Conservation (phyloP, 2,888 invertebrate species). For the Apodemia hepburni region DNA sequence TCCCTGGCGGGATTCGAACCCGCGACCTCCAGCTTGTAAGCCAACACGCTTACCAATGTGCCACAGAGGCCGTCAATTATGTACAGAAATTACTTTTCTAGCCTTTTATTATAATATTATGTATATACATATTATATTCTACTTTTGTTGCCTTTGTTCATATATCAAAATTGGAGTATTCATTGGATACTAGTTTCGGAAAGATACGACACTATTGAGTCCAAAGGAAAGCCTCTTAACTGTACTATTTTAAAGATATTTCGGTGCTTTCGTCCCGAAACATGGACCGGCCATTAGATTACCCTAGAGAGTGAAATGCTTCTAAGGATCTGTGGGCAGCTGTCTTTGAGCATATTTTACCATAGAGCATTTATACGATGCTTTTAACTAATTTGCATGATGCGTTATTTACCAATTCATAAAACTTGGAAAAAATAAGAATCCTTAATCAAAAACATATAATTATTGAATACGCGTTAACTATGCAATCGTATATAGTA, state of each 20-base stretch:
- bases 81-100: no score
- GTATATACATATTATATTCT: no score
- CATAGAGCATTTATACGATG: not conserved
- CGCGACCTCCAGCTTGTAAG: no score
- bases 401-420: no score
- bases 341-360: not conserved
- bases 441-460: not conserved
- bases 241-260: conserved; percentile 1
- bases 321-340: conserved; percentile 1
- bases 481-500: no score
- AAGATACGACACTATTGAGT: conserved; percentile 3
- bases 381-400: not conserved
- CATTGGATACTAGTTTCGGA: not conserved
- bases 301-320: conserved; percentile 23
- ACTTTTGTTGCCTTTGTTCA: no score
- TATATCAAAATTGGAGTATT: no score
- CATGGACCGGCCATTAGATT: conserved; percentile 25
- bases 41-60: no score
- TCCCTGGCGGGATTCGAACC: no score
- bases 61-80: no score
- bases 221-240: conserved; percentile 4
- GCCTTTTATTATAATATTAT: no score
- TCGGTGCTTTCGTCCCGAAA: conserved; percentile 16
- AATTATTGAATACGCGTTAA: not conserved
- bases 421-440: no score